A percentile compares a stretch with the other conserved stretches of the same genome.
Conservation (phyloP, 2,113 vertebrate genomes). For the Pachypanchax playfairii region DNA sequence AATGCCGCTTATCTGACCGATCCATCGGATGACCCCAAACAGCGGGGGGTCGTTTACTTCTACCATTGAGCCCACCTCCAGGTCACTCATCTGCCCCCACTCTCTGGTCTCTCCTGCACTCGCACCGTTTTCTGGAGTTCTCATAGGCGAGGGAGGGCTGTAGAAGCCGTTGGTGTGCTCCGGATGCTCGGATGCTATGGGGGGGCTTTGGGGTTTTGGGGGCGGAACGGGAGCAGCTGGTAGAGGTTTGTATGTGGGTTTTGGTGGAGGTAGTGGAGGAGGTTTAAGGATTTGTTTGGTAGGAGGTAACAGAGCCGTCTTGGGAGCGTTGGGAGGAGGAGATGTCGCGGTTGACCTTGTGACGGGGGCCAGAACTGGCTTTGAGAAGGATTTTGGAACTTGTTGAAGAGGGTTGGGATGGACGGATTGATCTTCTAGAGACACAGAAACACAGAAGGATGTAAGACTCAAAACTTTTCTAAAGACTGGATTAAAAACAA, state of each 20-base stretch:
- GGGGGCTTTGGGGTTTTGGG: slow-evolving; percentile 34
- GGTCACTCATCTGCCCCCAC: slow-evolving; percentile 11
- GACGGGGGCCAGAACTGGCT: neutral
- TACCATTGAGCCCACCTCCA: slow-evolving; percentile 85
- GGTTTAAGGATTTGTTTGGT: slow-evolving; percentile 39
- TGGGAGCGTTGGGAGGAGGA: slow-evolving; percentile 12
- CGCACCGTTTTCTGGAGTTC: neutral
- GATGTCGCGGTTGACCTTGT: slow-evolving; percentile 3
- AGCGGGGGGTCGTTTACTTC: slow-evolving; percentile 84
- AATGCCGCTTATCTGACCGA: slow-evolving; percentile 74
- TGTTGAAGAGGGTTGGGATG: slow-evolving; percentile 23
- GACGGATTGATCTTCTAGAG: slow-evolving; percentile 36
- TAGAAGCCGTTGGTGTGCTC: slow-evolving; percentile 50
- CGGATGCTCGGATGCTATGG: neutral
- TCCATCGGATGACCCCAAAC: slow-evolving; percentile 86
- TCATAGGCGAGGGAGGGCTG: slow-evolving; percentile 45
- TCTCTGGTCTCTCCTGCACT: slow-evolving; percentile 6
- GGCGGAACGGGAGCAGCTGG: neutral
- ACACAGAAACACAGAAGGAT: neutral
- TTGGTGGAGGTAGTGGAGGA: slow-evolving; percentile 42
- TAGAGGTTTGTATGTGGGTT: slow-evolving; percentile 26
- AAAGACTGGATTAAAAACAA: too few species aligned
- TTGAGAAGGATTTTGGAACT: slow-evolving; percentile 45
- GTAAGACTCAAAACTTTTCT: neutral
- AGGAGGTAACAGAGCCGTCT: slow-evolving; percentile 46